Conservation (phyloP, 2,888 invertebrate species). For the Auanema sp. region DNA sequence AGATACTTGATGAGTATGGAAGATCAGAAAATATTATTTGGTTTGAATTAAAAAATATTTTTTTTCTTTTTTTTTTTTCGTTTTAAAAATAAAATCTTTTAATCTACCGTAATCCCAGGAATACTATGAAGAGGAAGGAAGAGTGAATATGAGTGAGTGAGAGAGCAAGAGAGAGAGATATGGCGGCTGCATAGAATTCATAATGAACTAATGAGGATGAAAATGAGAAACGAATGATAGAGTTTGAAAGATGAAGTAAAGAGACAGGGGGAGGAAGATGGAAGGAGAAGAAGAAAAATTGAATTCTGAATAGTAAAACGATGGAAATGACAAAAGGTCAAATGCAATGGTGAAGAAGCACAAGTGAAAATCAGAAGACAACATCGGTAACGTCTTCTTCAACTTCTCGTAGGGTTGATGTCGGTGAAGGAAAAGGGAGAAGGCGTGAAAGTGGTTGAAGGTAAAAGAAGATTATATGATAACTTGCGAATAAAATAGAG, state of each 20-base stretch:
- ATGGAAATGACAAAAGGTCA: not conserved
- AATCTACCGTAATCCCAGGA: slow-evolving; percentile 4
- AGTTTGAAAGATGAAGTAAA: not conserved
- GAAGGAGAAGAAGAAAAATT: not conserved
- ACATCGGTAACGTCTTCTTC: too few species aligned
- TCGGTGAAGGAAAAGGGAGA: too few species aligned
- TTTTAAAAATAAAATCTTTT: not conserved
- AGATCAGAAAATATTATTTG: too few species aligned
- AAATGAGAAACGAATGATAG: slow-evolving; percentile 1
- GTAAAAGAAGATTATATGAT: too few species aligned
- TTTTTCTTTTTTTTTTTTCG: not conserved
- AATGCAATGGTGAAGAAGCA: not conserved
- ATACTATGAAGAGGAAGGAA: not conserved
- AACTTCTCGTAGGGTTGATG: too few species aligned
- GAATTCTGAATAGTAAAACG: not conserved
- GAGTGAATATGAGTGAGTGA: slow-evolving; percentile 5
- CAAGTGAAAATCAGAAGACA: not conserved
- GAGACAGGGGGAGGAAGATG: not conserved
- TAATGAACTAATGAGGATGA: not conserved
- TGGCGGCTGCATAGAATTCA: not conserved
- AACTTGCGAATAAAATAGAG: too few species aligned
- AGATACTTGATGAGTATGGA: too few species aligned
- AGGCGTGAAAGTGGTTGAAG: too few species aligned
- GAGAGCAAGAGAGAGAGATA: not conserved
- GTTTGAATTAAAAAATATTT: not conserved